Evolutionary conservation across 2,888 invertebrate species (phyloP), one percentile per base, ranked within the genome.

Genomic region (Sinentomon sp.): DNA sequence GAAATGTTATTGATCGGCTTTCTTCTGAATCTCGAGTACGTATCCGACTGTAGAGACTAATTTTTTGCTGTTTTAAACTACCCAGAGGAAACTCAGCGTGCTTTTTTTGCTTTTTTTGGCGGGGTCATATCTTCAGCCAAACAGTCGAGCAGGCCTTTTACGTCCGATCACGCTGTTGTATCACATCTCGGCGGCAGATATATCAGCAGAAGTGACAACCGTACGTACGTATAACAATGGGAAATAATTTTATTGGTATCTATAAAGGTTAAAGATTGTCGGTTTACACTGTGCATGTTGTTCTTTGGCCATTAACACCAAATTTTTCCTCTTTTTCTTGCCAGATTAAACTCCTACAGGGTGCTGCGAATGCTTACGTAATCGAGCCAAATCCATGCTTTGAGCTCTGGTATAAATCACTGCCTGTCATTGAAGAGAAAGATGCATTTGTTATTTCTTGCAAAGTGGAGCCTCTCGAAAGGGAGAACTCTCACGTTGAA

Each of bases 351-450:
- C 57, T 97, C 36, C 61, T 92, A n/a, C 94, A 97, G 57, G 70
- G 73, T 4, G 85, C 94, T 10, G 89, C 94, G 3, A 83, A 87
- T 51, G 82, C 87, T 3, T 97, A 97, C 53, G 72, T 76, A 48
- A 65, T 94, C 40, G 66, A 66, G 21, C 65, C 68, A 41, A 89
- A 94, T 53, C 62, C 71, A 2, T 64, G 71, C 44, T 94, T 97
- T 53, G 82, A 87, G 55, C 64, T 76, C 33, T 97, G 94, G 94
- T 94, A 94, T 53, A 76, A 78, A 48, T 77, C 80, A 1, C 68
- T 92, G 43, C 64, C 80, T 38, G 70, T 85, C 10, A 60, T 92
- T 33, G 83, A 85, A 49, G 92, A 94, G 51, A 67, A 78, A 33
- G 85, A 92, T 53, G 74, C 87, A 27, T 82, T 74, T 50, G 73